Base-by-base conservation (phyloP, 1,140 invertebrate genomes). In the Drosophila neocordata region DNA sequence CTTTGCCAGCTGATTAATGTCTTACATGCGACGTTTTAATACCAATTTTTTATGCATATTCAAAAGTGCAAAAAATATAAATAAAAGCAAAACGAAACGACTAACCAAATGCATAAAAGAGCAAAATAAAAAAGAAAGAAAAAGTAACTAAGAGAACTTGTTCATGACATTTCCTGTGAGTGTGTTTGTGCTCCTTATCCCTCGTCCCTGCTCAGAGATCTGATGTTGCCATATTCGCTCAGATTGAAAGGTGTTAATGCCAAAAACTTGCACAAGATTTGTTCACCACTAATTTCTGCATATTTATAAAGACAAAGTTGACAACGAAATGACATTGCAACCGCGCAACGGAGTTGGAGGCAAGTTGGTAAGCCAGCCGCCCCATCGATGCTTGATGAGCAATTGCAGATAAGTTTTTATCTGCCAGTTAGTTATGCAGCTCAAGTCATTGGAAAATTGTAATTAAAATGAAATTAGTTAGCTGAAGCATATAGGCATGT, bases 1-100 rank as follows among this genome's bases (percentile, higher is more conserved):
- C 76, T 87, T 87, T 79, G 72, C 71, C 75, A 83, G 83, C 83
- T 87, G 83, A 87, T 87, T 87, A 87, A 87, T 87, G 83, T 87
- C 83, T 88, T 87, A 87, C 83, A 87, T 83, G 83, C 83, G 84
- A 87, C 83, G 83, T 87, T 87, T 87, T 87, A 87, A 87, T 87
- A 87, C 78, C 82, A 87, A 87, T 87, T 87, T 87, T 88, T 88
- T 87, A 87, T 87, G 82, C 82, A 87, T 87, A 82, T 87, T 78
- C 83, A 80, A 78, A 87, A 85, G 71, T 65, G 78, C 66, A 72
- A 69, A 74, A 72, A 57, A 52, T 41, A 27, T 5, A 15, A 59
- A 59, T 38, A 24, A 37, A 56, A 56, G 55, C 66, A 41, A 64
- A 57, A 60, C 38, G 38, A 48, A 48, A 48, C 15, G 41, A n/a